A percentile compares a stretch with the other conserved stretches of the same genome.
Conservation (phyloP, 2,113 vertebrate genomes). For the Sorex araneus region DNA sequence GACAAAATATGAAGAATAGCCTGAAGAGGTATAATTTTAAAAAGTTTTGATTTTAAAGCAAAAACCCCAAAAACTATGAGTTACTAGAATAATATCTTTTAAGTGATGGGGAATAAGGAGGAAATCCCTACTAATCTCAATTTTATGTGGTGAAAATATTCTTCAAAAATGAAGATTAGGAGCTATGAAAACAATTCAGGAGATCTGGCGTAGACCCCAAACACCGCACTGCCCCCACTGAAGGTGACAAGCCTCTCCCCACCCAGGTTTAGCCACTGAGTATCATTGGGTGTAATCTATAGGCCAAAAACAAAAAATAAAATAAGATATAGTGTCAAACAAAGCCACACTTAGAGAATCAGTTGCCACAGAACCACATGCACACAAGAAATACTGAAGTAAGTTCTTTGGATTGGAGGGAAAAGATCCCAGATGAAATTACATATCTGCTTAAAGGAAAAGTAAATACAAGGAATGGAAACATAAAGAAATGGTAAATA, state of each 20-base stretch:
- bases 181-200: too few relatives aligned
- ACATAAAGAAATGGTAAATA: neutral
- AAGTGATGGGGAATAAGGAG: neutral
- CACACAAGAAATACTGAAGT: neutral
- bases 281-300: too few relatives aligned
- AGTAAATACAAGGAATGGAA: too few relatives aligned
- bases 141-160: neutral
- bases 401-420: neutral
- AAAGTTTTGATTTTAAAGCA: neutral
- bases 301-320: too few relatives aligned
- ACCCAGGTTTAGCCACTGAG: too few relatives aligned
- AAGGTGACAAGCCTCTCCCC: too few relatives aligned
- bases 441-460: neutral
- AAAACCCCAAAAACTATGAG: neutral
- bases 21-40: neutral
- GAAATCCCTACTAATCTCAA: neutral
- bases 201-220: too few relatives aligned
- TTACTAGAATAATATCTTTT: slow-evolving; percentile 23
- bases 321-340: neutral
- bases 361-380: neutral
- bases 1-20: slow-evolving; percentile 17
- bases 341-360: neutral
- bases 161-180: slow-evolving; percentile 10
- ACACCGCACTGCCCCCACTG: too few relatives aligned
- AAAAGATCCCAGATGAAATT: slow-evolving; percentile 44